Evolutionary conservation across 2,797 vertebrate species (phyloP), one percentile per base, ranked within the genome.

Genomic region (Kryptolebias ocellatus): DNA sequence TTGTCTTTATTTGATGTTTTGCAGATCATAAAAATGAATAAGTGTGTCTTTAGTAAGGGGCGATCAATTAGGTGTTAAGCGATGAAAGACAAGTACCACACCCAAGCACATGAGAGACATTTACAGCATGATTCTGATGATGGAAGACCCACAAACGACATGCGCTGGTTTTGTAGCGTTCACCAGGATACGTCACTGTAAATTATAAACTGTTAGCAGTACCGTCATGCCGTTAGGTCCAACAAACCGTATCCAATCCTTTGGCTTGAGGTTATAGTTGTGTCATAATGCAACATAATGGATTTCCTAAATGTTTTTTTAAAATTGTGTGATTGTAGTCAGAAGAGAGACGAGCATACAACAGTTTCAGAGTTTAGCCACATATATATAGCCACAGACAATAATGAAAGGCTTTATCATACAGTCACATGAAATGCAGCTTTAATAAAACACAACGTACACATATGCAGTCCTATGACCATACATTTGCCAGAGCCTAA

Each of bases 381-480:
- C 81, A 67, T 84, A 69, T 85, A 81, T 84, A 80, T 63, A 87
- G 61, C 64, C 70, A 76, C 31, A 80, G 74, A 87, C 79, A 88
- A 73, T 78, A 88, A 88, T 72, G 73, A 78, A 83, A 80, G 57
- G 72, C 77, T 86, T 76, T 78, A 79, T 86, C 54, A 69, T 84
- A 79, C 87, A 92, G 86, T 92, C 92, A 93, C 92, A 93, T 90
- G 89, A 93, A 92, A 91, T 93, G 89, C 90, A 86, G 90, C 93
- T 94, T 94, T 94, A 94, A 94, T 95, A 93, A 93, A 94, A 93
- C 94, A 94, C 93, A 91, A 93, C 88, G 90, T 93, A 94, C 92
- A 94, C 89, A 93, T 92, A 93, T 91, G 92, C 90, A 94, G 92
- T 94, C 92, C 90, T 89, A 92, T 91, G 92, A 93, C 91, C 91